These are phyloP conservation scores for Mythimna pallens DNA, from an alignment of 2,888 invertebrate genomes.

Conservation along the genomic window DNA sequence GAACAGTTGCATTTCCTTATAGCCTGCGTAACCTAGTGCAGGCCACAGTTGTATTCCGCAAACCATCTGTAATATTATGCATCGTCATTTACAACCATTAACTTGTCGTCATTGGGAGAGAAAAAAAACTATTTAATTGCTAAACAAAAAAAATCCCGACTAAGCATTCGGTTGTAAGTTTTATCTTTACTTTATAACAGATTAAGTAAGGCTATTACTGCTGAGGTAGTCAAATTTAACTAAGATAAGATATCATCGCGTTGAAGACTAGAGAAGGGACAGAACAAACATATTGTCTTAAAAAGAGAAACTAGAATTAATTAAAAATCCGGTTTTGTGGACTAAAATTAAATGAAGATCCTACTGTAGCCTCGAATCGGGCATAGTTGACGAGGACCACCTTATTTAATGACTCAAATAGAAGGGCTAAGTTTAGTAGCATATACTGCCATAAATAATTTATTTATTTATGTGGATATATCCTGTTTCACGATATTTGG, in stretches of 20 bases:
- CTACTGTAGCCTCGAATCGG: no score
- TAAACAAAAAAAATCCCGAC: not conserved
- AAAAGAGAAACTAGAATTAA: not conserved
- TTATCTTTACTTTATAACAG: conserved; percentile 22
- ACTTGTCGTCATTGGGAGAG: no score
- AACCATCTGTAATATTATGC: not conserved
- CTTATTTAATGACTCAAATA: no score
- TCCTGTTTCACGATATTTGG: no score
- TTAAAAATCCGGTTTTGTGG: not conserved
- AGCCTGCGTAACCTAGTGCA: not conserved
- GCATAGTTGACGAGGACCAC: no score
- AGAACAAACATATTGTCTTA: conserved; percentile 18
- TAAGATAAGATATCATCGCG: conserved; percentile 44
- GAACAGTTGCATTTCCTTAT: no score
- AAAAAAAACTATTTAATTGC: not conserved
- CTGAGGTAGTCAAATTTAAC: conserved; percentile 42
- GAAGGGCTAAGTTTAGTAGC: no score
- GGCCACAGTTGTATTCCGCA: no score
- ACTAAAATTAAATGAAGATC: no score
- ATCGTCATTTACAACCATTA: not conserved
- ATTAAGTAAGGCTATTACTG: conserved; percentile 33
- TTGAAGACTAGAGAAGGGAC: conserved; percentile 1
- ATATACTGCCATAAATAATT: no score
- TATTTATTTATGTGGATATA: no score
- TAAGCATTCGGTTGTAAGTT: conserved; percentile 6